Base-by-base conservation (phyloP, 2,888 invertebrate species). In the Ornithoptera alexandrae region DNA sequence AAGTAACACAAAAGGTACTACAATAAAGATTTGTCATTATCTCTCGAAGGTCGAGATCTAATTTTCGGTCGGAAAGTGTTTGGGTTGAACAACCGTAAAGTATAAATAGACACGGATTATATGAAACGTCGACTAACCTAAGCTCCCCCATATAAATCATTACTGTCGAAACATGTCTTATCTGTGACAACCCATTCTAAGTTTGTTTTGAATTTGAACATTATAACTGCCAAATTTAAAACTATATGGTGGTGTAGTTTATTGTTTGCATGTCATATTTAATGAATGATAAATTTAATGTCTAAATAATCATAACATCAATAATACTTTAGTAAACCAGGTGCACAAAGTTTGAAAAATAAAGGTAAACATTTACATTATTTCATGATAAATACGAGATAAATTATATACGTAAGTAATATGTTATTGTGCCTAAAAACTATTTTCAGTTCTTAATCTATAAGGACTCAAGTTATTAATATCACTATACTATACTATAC, bases 51-150 rank as follows among this genome's bases (percentile, higher is more conserved):
- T 53, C 5, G 53, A 53, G 53, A 53, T 64, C 61, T 12, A 63
- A 70, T 64, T 60, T 66, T 68, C 68, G 53, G 46, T 20, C 42
- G 46, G 64, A 73, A 72, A 73, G 73, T 75, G 75, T 76, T 71
- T 72, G 87, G 85, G 91, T 90, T 91, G 88, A 91, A 90, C 79
- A 90, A 92, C 91, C 91, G 85, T 78, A 77, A 78, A 79, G 78
- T 88, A 87, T 82, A 88, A 90, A 90, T 92, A 92, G 89, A 86
- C 76, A 74, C 78, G 80, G 80, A 76, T 78, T 78, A 79, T 75
- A 81, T 79, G 78, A 84, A 84, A 82, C 79, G 78, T 76, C 77
- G 74, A 78, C 80, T 78, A 83, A 82, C 77, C 74, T 75, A 74
- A 74, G 63, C 67, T 71, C 66, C 72, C 71, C 46, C 39, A 42